Base-by-base conservation (phyloP, 2,888 invertebrate species). In the Stenotaenia linearis region DNA sequence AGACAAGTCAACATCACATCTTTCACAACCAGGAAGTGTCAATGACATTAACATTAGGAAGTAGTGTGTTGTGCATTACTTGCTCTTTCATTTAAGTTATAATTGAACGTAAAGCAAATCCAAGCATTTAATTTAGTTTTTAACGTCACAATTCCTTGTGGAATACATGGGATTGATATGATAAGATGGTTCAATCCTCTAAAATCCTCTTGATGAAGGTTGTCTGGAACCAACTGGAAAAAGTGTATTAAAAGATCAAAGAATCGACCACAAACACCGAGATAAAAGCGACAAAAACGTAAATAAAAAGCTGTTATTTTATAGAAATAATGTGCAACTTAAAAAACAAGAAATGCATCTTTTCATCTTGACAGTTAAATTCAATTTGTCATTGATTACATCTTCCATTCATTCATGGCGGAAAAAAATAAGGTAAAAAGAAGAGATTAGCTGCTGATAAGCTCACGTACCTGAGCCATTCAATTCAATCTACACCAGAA, bases 21-120 rank as follows among this genome's bases (percentile, higher is more conserved):
- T 23, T 12, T 23, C 56, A 23, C 69, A 69, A 69, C 69, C 69
- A 69, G 28, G 69, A 69, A 69, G 69, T 69, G 69, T 69, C 69
- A 69, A 25, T 69, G 28, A 69, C 69, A 23, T 61, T 2, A 45
- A 69, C 25, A 69, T 25, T 25, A 69, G 25, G 69, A 69, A 25
- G 25, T 50, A 7, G 37, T 45, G n/a, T 9, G n/a, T 45, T 45
- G 21, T 61, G 61, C 50, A 50, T 50, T n/a, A 50, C 10, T 50
- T 6, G 9, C 18, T 18, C 5, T 56, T 56, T 56, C 18, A 18
- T 56, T 1, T 7, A 56, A 56, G 23, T 10, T 56, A 18, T 12
- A 40, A 40, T 40, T 40, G 1, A 12, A 50, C 1, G 18, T n/a
- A 18, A 50, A 7, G 4, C 12, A 0, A 1, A 50, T 50, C 21